Percentiles rank a stretch among this genome's conserved stretches.
phyloP scores from a whole-genome alignment of 2,113 vertebrate species.

The Naja naja region DNA sequence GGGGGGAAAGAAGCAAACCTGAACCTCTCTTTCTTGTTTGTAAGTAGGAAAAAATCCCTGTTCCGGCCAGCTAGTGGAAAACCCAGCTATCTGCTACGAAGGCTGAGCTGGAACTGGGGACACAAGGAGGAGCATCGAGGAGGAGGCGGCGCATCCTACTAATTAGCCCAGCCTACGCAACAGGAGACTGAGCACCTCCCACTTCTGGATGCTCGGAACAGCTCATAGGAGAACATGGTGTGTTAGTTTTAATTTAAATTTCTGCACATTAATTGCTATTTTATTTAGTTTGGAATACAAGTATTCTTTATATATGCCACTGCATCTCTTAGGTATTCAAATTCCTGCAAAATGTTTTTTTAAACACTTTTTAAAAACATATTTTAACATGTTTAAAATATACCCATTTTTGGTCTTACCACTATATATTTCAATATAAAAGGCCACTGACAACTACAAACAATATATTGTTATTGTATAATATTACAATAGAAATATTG shows the following conservation, averaged over 20 bases:
- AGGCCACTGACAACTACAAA: background rate
- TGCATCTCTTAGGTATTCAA: background rate
- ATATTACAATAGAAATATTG: background rate
- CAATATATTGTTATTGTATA: background rate
- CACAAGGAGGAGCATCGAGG: too few species aligned
- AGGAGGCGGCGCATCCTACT: too few species aligned
- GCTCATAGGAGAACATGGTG: background rate
- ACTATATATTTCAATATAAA: background rate
- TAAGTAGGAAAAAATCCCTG: too few species aligned
- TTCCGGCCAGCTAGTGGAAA: too few species aligned
- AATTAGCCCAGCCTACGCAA: too few species aligned
- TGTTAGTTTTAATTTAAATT: background rate
- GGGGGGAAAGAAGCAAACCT: too few species aligned
- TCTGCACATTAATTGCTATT: background rate
- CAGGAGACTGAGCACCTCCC: too few species aligned
- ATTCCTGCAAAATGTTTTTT: background rate
- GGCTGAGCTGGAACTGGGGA: too few species aligned
- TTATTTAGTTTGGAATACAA: background rate
- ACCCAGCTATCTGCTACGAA: too few species aligned
- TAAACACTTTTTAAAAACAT: too few species aligned
- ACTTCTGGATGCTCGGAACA: too few species aligned
- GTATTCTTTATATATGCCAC: background rate
- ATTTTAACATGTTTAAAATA: background rate
- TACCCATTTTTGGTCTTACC: background rate
- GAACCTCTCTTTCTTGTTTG: too few species aligned